Base-by-base conservation (phyloP, 2,888 invertebrate genomes). In the Mantis religiosa region DNA sequence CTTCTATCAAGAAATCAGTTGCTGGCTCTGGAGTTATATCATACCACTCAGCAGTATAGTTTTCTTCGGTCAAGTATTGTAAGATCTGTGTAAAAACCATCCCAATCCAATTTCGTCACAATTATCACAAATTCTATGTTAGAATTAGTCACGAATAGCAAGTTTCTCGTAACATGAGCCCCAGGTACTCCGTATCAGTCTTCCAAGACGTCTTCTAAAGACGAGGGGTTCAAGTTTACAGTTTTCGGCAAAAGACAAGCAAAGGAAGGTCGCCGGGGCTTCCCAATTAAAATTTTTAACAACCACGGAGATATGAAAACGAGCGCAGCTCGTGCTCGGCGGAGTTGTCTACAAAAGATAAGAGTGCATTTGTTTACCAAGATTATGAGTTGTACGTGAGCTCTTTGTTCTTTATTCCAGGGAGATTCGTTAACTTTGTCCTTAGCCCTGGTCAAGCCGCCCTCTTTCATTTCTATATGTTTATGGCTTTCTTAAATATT, bases 261-360 rank as follows among this genome's bases (percentile, higher is more conserved):
- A 71, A 71, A 71, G 54, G 25, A 71, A 87, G 82, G 81, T 82
- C 20, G 34, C 87, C 87, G 82, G 54, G 54, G 20, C 54, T 71
- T 71, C 82, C 87, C 87, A 87, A 87, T 87, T 87, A 87, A 87
- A 87, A 82, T 87, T 82, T 87, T 82, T 47, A 47, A 47, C 47
- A 85, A 85, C 30, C 54, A n/a, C 14, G 27, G 15, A 85, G 85
- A 85, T 84, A 84, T 34, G 84, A 84, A 34, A n/a, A 85, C 15
- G 27, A 47, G 47, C 54, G 3, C 25, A 71, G 54, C 54, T 71
- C 54, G 54, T 71, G 15, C 54, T 71, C 25, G 54, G 54, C 54
- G 54, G 54, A 71, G 54, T 71, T 71, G 25, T 25, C 54, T 71
- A 71, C 28, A 84, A 34, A 84, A 41, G 34, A 34, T 34, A 84